Evolutionary conservation across 35 echinoderm and acorn worm genomes (phyloP), one percentile per base, ranked within the genome.

Genomic region (Lytechinus pictus): DNA sequence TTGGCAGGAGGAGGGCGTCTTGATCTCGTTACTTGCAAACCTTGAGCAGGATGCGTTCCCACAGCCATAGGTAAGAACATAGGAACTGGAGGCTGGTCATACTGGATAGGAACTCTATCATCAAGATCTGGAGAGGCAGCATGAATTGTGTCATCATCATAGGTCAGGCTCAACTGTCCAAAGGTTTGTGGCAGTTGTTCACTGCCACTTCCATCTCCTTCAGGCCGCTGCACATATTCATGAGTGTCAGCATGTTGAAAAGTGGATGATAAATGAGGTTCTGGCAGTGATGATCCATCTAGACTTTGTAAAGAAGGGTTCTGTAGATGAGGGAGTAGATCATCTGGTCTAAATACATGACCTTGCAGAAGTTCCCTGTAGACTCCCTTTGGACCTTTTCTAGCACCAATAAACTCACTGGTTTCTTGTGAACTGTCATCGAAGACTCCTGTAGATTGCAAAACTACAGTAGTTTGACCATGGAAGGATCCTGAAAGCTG

Each of bases 1-100:
- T 87, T 87, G 44, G 96, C 54, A 27, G 96, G 94, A 27, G 96
- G 96, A 71, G 96, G 96, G 54, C 57, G 86, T 57, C 53, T 54
- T 10, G 92, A 57, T 24, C 55, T 93, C 8, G 28, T 11, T 10
- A 57, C 9, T 9, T 54, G 53, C 27, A 27, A 93, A 53, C 29
- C 52, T 55, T 13, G 92, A 10, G 92, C 92, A 55, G 92, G 53
- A 93, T 27, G 27, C 10, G 11, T 33, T 90, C 28, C 28, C 10
- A 51, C 13, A 8, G 88, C 14, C 88, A 90, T 90, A 27, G 88
- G 66, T 24, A 79, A 90, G 52, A 90, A 90, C 27, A 8, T 90
- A 0, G 88, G 10, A 52, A 90, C 29, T 52, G 28, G 88, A 19
- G 28, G 29, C 11, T 44, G 52, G 29, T 90, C 10, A 90, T 52